Percentiles rank a stretch among this genome's conserved stretches.
Evolutionary conservation across 2,888 invertebrate genomes (phyloP).

Genomic region (Aporophyla nigra): DNA sequence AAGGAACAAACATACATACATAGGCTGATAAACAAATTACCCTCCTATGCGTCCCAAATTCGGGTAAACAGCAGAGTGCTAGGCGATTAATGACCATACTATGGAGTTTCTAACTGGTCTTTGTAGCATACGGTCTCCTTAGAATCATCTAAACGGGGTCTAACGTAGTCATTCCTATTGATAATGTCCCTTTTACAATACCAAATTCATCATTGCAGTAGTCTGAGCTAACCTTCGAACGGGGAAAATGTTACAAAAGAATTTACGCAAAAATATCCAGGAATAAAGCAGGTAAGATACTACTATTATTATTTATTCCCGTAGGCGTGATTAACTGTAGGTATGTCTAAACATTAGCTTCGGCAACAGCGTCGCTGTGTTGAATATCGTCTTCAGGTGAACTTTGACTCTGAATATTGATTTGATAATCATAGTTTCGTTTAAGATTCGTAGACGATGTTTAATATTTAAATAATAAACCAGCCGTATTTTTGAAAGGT

Average conservation of each 20-base stretch:
- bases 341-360: conserved; percentile 2
- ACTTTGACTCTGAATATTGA: conserved; percentile 34
- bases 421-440: conserved; percentile 33
- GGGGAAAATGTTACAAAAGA: conserved; percentile 1
- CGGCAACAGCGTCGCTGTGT: background rate
- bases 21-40: no score
- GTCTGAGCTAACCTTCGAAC: background rate
- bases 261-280: conserved; percentile 5
- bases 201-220: background rate
- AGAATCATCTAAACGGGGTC: background rate
- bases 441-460: conserved; percentile 15
- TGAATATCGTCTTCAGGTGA: conserved; percentile 6
- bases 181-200: background rate
- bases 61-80: no score
- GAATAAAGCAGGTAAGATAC: conserved; percentile 34
- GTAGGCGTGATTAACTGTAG: conserved; percentile 2
- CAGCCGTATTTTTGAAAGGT: background rate
- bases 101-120: background rate
- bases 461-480: conserved; percentile 25
- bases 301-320: conserved; percentile 8
- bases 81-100: background rate
- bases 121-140: background rate
- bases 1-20: no score
- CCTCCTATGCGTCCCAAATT: no score
- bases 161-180: background rate